Evolutionary conservation across 2,888 invertebrate species (phyloP), one percentile per base, ranked within the genome.

Genomic region (Phaedon cochleariae): DNA sequence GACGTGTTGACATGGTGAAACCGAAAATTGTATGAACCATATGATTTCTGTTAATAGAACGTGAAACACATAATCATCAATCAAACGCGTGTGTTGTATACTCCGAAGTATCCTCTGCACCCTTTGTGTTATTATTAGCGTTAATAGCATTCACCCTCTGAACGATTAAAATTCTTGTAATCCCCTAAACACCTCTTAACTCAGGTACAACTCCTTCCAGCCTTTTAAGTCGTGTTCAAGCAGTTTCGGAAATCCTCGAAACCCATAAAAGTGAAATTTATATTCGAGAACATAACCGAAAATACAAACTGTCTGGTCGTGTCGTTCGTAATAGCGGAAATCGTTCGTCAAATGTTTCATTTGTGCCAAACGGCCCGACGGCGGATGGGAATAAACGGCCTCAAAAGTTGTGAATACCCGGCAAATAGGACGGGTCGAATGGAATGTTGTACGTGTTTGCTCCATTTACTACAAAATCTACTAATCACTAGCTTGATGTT

Each of bases 201-300:
- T 48, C 15, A 41, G 48, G 48, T 45, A 45, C 48, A 46, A 48
- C 45, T 34, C 65, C 64, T 68, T 61, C 65, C 69, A 71, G 67
- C 67, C 63, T 70, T 73, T 76, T 71, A 66, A 72, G 69, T 65
- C 69, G 64, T 65, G 63, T 59, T 54, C 61, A 72, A 77, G 74
- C 69, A 73, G 64, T 76, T 77, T 77, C 76, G 78, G 78, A 77
- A 77, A 76, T 76, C 77, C 75, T 74, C 70, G 74, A 73, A 72
- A 69, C 72, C 68, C 71, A 76, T 77, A 77, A 77, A 76, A 70
- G 62, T 75, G 60, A 18, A 71, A 41, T 41, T 41, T 74, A 73
- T 74, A 75, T 78, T 74, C 65, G 62, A 58, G 61, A 61, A 68
- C 71, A 73, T 74, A 74, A 74, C 74, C 69, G 70, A 75, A 75